Conservation (phyloP, 1,140 invertebrate species). For the Drosophila novamexicana region DNA sequence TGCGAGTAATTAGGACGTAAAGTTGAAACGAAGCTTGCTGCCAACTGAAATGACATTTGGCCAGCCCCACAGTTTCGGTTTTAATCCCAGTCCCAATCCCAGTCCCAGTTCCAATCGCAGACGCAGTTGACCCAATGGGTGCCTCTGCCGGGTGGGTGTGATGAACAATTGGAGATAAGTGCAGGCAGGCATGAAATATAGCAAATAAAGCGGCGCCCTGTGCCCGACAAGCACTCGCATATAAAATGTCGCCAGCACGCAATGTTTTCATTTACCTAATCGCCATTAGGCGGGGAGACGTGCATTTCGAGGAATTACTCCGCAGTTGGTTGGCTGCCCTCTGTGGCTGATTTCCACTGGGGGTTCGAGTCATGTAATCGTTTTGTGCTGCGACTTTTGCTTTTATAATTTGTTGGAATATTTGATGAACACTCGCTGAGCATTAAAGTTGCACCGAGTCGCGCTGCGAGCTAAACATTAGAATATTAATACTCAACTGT, state of each 20-base stretch:
- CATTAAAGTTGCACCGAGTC: constrained; percentile 6
- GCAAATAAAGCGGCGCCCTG: constrained; percentile 63
- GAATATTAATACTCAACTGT: constrained; percentile 5
- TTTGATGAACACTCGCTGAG: constrained; percentile 53
- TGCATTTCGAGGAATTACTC: constrained; percentile 68
- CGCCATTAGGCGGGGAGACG: constrained; percentile 67
- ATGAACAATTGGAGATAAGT: constrained; percentile 81
- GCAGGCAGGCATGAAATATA: constrained; percentile 81
- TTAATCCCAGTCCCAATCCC: constrained; percentile 10
- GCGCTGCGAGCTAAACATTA: constrained; percentile 6
- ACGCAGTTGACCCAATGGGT: constrained; percentile 12
- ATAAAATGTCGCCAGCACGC: constrained; percentile 76
- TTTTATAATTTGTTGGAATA: constrained; percentile 64
- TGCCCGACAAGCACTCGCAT: constrained; percentile 13
- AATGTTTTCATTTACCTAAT: constrained; percentile 82
- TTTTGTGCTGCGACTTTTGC: constrained; percentile 66
- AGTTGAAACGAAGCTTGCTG: constrained; percentile 70
- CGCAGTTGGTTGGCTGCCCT: constrained; percentile 18
- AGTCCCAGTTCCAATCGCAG: background rate
- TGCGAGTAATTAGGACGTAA: constrained; percentile 79
- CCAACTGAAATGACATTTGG: constrained; percentile 66
- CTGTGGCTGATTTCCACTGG: constrained; percentile 37
- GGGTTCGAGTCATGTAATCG: constrained; percentile 62
- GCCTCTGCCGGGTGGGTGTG: constrained; percentile 28
- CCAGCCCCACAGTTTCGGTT: constrained; percentile 20